Evolutionary conservation across 2,797 vertebrate genomes (phyloP).

Genomic region (Sebastes iracundus): DNA sequence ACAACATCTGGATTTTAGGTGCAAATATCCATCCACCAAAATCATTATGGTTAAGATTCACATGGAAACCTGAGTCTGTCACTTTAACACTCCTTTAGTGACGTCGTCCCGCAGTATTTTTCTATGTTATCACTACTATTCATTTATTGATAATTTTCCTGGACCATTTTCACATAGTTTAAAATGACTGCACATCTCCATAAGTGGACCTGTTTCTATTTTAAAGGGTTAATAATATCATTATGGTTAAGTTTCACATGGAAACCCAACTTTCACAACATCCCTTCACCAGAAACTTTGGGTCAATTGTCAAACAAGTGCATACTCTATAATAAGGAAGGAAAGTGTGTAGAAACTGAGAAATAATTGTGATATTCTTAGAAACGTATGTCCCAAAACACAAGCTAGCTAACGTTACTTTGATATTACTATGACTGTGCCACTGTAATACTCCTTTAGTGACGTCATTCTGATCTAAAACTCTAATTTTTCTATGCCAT

Average conservation of each 20-base stretch:
- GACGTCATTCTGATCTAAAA: no score
- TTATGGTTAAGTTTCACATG: not conserved
- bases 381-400: not conserved
- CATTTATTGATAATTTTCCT: no score
- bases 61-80: no score
- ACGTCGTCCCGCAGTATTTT: no score
- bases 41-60: not conserved
- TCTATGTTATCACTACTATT: no score
- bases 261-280: no score
- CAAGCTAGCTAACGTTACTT: not conserved
- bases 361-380: not conserved
- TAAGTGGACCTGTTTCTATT: no score
- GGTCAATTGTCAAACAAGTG: not conserved
- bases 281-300: not conserved
- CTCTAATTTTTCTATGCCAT: not conserved
- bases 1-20: not conserved
- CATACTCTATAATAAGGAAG: not conserved
- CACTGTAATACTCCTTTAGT: not conserved
- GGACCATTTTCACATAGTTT: no score
- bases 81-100: no score
- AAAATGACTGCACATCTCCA: no score
- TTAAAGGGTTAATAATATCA: not conserved
- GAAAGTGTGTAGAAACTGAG: not conserved
- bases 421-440: not conserved
- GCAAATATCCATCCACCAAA: not conserved